Base-by-base conservation (phyloP, 1,140 invertebrate species). In the Drosophila subobscura region DNA sequence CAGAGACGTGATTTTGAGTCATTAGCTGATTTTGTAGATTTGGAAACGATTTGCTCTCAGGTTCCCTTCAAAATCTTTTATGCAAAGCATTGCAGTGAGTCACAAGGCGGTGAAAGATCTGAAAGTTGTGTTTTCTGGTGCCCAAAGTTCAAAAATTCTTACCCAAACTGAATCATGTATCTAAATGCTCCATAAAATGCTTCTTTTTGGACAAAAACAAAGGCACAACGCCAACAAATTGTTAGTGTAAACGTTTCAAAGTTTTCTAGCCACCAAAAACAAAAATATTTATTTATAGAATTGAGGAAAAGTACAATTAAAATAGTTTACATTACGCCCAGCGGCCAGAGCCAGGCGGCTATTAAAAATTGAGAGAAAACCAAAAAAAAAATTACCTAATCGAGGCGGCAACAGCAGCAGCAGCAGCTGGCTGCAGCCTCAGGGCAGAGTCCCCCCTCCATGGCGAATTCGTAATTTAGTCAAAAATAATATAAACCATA, bases 391-490 rank as follows among this genome's bases (percentile, higher is more conserved):
- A 86, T 83, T 88, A 86, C 78, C 83, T 88, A 86, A 86, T 88
- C 33, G 72, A 65, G 63, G 59, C 33, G 7, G 7, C 29, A 33
- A 8, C 29, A 10, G 59, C 77, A 79, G 79, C 73, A 20, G 5
- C 29, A 10, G 59, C 77, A 79, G 79, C 73, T 80, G 78, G 59
- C 12, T 54, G 56, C 78, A 81, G 16, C 40, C 55, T 41, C 55
- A 27, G 49, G 49, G 42, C 49, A 61, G 37, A 65, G 29, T 3
- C 33, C 1, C 33, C 12, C 10, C 33, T 37, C 33, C 61, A 44
- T 55, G 61, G 77, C 83, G 83, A 83, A 86, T 88, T 66, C 83
- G 83, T 88, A 88, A 86, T 86, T 55, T 63, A 42, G 75, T 86
- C 83, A 83, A 79, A 88, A 88, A 88, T 86, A 83, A 83, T 71